phyloP scores from a whole-genome alignment of 2,113 vertebrate genomes.

The Rutilus rutilus region DNA sequence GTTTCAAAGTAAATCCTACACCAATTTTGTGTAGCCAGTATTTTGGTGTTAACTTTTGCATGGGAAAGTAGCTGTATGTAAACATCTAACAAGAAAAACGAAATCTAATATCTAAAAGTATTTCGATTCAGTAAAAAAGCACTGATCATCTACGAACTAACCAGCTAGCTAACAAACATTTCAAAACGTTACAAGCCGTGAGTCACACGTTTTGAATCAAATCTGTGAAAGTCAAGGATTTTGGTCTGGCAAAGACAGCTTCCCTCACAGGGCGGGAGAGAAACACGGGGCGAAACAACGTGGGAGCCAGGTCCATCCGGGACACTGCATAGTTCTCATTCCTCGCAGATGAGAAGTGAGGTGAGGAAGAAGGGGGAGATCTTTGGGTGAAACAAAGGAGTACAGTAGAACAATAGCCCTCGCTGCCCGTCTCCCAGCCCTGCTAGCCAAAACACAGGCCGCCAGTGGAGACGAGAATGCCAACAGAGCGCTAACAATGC shows the following conservation, averaged over 20 bases:
- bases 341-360: constrained; percentile 49
- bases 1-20: neutral
- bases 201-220: neutral
- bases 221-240: neutral
- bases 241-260: neutral
- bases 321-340: constrained; percentile 51
- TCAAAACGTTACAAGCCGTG: neutral
- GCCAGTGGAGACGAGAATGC: constrained; percentile 12
- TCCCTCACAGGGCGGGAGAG: neutral
- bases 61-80: too few species aligned
- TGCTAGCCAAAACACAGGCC: constrained; percentile 51
- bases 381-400: constrained; percentile 33
- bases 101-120: neutral
- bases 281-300: neutral
- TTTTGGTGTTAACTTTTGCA: too few species aligned
- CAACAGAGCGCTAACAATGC: constrained; percentile 41
- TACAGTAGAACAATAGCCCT: constrained; percentile 51
- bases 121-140: neutral
- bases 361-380: constrained; percentile 27
- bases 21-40: neutral
- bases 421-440: constrained; percentile 22
- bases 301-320: constrained; percentile 15
- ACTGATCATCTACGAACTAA: neutral
- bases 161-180: neutral
- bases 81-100: too few species aligned